Evolutionary conservation across 2,888 invertebrate genomes (phyloP).

Genomic region (Chloroclysta siterata): DNA sequence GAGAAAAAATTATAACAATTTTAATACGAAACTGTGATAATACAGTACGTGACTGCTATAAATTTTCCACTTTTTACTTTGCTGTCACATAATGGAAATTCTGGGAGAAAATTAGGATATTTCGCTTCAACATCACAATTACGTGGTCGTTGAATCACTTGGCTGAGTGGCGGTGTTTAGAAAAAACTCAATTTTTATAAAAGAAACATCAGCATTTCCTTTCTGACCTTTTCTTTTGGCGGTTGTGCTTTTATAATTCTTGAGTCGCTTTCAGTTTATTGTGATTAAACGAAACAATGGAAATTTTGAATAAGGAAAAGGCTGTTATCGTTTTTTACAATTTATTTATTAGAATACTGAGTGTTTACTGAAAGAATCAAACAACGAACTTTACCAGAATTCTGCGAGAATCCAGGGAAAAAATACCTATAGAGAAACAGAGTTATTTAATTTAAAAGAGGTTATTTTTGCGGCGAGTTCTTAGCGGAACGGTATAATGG

Average conservation of each 20-base stretch:
- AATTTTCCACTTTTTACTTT: conserved; percentile 66
- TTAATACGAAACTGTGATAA: conserved; percentile 67
- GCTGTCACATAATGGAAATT: conserved; percentile 64
- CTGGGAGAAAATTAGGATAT: conserved; percentile 62
- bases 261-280: conserved; percentile 31
- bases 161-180: conserved; percentile 51
- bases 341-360: conserved; percentile 7
- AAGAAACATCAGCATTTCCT: conserved; percentile 41
- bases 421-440: conserved; percentile 1
- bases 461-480: conserved; percentile 17
- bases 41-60: conserved; percentile 67
- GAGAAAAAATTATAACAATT: conserved; percentile 56
- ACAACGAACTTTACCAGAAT: conserved; percentile 1
- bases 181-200: conserved; percentile 48
- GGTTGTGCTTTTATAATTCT: conserved; percentile 39
- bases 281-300: conserved; percentile 38
- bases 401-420: conserved; percentile 7
- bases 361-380: conserved; percentile 9
- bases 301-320: conserved; percentile 30
- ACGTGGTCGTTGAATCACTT: conserved; percentile 58
- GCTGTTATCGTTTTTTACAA: conserved; percentile 20
- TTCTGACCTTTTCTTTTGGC: conserved; percentile 34
- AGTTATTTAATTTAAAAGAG: conserved; percentile 25
- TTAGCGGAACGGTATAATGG: conserved; percentile 21
- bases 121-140: conserved; percentile 65